phyloP scores from a whole-genome alignment of 1,140 invertebrate genomes.

The Trissolcus basalis region DNA sequence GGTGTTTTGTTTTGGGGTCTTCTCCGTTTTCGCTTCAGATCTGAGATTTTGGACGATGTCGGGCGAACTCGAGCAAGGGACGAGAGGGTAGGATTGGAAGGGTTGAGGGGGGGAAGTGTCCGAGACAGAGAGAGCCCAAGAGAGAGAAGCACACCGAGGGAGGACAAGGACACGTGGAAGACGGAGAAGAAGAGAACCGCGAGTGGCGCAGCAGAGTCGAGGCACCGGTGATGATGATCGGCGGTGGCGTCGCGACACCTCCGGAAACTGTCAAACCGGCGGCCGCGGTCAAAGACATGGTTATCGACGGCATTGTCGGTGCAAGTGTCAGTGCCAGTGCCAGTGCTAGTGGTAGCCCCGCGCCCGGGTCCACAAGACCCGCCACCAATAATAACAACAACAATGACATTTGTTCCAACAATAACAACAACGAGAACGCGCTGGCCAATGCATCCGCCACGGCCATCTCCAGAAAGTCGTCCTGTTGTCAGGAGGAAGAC shows the following conservation, averaged over 20 bases:
- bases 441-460: slow-evolving; percentile 54
- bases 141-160: slow-evolving; percentile 2
- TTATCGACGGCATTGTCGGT: slow-evolving; percentile 72
- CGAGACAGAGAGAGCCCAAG: background rate
- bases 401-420: slow-evolving; percentile 53
- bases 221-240: slow-evolving; percentile 73
- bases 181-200: slow-evolving; percentile 23
- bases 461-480: slow-evolving; percentile 37
- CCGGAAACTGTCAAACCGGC: slow-evolving; percentile 72
- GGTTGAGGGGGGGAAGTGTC: slow-evolving; percentile 12
- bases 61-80: slow-evolving; percentile 10
- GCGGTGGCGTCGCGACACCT: slow-evolving; percentile 72
- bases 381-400: slow-evolving; percentile 36
- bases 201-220: slow-evolving; percentile 34
- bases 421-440: slow-evolving; percentile 56
- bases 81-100: slow-evolving; percentile 22
- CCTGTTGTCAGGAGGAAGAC: slow-evolving; percentile 68
- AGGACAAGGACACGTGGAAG: background rate
- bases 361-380: slow-evolving; percentile 64
- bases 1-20: slow-evolving; percentile 6
- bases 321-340: slow-evolving; percentile 73
- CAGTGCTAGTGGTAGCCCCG: slow-evolving; percentile 70
- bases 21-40: slow-evolving; percentile 6
- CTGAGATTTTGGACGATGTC: slow-evolving; percentile 15
- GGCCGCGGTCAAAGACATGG: slow-evolving; percentile 71